Percentiles rank a stretch among this genome's conserved stretches.
Conservation (phyloP, 1,140 invertebrate genomes). For the Papilio aristodemus region DNA sequence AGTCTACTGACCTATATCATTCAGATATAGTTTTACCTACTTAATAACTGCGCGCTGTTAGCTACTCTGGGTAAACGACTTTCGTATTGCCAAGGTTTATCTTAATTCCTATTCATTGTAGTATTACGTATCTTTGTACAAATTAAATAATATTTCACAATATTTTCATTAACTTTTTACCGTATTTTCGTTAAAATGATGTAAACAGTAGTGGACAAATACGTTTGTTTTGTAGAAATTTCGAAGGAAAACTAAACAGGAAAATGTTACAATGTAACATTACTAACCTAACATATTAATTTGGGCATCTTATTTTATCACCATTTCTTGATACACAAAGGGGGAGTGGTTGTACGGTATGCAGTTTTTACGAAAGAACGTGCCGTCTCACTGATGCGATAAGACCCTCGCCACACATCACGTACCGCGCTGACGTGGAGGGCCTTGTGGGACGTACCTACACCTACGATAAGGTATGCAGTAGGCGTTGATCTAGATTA, state of each 20-base stretch:
- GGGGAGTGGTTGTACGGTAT: neutral
- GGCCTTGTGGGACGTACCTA: neutral
- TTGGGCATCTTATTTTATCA: too few species aligned
- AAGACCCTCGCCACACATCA: conserved; percentile 6
- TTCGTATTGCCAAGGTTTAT: too few species aligned
- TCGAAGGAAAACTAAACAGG: neutral
- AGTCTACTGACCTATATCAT: too few species aligned
- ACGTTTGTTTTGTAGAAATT: conserved; percentile 7
- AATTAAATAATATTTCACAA: neutral
- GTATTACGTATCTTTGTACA: neutral
- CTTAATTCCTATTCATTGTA: too few species aligned
- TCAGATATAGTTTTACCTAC: too few species aligned
- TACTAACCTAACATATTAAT: too few species aligned
- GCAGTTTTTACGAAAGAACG: neutral
- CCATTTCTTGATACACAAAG: neutral
- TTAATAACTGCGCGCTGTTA: too few species aligned
- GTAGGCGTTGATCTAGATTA: too few species aligned
- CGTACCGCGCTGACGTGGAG: neutral
- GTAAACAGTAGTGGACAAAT: neutral
- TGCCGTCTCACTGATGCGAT: neutral
- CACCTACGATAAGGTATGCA: too few species aligned
- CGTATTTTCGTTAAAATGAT: neutral
- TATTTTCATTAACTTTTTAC: neutral
- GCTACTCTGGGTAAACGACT: too few species aligned
- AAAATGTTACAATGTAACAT: neutral